Percentiles rank a stretch among this genome's conserved stretches.
phyloP scores from a whole-genome alignment of 2,113 vertebrate genomes.

The Nematolebias whitei region DNA sequence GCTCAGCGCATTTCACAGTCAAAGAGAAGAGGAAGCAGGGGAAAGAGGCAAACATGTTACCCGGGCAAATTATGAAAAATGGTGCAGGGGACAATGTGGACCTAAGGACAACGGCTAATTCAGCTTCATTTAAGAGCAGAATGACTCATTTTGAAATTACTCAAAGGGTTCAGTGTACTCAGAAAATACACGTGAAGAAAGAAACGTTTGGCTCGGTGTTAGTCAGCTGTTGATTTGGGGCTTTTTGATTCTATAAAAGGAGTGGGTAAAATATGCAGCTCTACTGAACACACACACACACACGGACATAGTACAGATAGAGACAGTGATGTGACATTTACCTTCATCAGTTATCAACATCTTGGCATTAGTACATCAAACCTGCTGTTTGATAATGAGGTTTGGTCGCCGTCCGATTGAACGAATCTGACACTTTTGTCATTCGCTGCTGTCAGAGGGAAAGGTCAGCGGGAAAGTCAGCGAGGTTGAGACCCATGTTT shows the following conservation, averaged over 20 bases:
- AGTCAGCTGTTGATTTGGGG: conserved; percentile 1
- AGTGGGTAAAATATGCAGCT: conserved; percentile 11
- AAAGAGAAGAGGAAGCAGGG: not conserved
- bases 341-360: conserved; percentile 71
- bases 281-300: conserved; percentile 5
- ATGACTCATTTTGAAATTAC: conserved; percentile 34
- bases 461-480: conserved; percentile 73
- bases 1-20: conserved; percentile 25
- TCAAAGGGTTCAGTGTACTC: conserved; percentile 17
- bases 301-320: conserved; percentile 28
- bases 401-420: conserved; percentile 46
- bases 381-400: conserved; percentile 71
- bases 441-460: conserved; percentile 57
- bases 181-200: conserved; percentile 10
- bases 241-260: not conserved
- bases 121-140: conserved; percentile 30
- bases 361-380: conserved; percentile 72
- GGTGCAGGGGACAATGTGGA: not conserved
- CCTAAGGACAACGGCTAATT: conserved; percentile 30
- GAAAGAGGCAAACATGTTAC: conserved; percentile 25
- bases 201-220: conserved; percentile 7
- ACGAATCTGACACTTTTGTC: conserved; percentile 64
- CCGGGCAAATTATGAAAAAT: conserved; percentile 31
- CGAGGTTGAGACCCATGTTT: conserved; percentile 64
- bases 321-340: conserved; percentile 74